A percentile compares a stretch with the other conserved stretches of the same genome.
These are phyloP conservation scores for Dicyrtomina minuta DNA, from an alignment of 2,888 invertebrate genomes.

Conservation along the genomic window DNA sequence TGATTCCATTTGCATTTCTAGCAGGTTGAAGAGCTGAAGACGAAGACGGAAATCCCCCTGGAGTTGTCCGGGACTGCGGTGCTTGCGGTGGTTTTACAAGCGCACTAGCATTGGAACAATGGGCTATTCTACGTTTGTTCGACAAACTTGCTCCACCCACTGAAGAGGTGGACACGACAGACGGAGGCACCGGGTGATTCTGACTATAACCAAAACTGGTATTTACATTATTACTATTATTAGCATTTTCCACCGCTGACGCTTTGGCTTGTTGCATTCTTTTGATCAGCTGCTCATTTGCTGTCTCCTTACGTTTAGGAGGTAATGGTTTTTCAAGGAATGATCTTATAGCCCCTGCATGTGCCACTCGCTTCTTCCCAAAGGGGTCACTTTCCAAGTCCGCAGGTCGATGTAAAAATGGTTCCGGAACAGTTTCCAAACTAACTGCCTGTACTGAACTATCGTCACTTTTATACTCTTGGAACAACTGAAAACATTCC, in stretches of 20 bases:
- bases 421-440: conserved; percentile 10
- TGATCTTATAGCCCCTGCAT: conserved; percentile 60
- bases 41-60: too few species aligned
- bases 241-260: too few species aligned
- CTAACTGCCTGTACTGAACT: conserved; percentile 5
- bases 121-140: conserved; percentile 67
- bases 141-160: not conserved
- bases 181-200: not conserved
- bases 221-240: not conserved
- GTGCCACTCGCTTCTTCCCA: conserved; percentile 72
- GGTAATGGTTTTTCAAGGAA: not conserved
- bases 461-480: conserved; percentile 66
- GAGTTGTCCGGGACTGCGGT: too few species aligned
- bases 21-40: too few species aligned
- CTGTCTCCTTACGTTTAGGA: conserved; percentile 21
- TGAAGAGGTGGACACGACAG: not conserved
- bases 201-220: not conserved
- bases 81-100: conserved; percentile 49
- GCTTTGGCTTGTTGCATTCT: conserved; percentile 3
- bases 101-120: conserved; percentile 74
- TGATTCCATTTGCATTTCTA: too few species aligned
- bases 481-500: conserved; percentile 83
- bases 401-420: not conserved
- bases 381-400: conserved; percentile 24
- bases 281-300: conserved; percentile 10